These are phyloP conservation scores for Sericinus montela DNA, from an alignment of 2,888 invertebrate species.

Conservation along the genomic window DNA sequence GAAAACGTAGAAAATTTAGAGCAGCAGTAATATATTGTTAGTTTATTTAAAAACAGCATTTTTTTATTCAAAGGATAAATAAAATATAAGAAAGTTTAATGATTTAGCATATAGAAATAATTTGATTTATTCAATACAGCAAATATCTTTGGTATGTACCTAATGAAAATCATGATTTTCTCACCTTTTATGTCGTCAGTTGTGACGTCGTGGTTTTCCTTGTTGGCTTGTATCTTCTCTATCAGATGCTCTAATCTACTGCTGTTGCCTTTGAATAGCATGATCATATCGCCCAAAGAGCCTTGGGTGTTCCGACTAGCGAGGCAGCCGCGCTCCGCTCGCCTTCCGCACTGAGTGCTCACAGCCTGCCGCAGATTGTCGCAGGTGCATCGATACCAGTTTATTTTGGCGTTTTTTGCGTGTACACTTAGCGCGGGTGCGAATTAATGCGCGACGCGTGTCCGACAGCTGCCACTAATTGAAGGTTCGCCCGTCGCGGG, in stretches of 20 bases:
- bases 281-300: slow-evolving; percentile 70
- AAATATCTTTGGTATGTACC: no score
- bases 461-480: slow-evolving; percentile 72
- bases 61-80: no score
- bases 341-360: slow-evolving; percentile 16
- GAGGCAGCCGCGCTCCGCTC: slow-evolving; percentile 49
- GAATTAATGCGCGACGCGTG: slow-evolving; percentile 68
- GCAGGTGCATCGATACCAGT: slow-evolving; percentile 75
- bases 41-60: no score
- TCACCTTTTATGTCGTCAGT: slow-evolving; percentile 76
- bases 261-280: slow-evolving; percentile 94
- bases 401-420: slow-evolving; percentile 68
- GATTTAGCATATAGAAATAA: no score
- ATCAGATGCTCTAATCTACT: slow-evolving; percentile 90
- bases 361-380: slow-evolving; percentile 37
- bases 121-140: no score
- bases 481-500: slow-evolving; percentile 57
- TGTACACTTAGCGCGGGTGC: slow-evolving; percentile 61
- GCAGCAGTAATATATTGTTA: no score
- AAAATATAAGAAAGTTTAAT: no score
- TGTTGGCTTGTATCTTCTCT: slow-evolving; percentile 92
- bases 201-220: slow-evolving; percentile 82
- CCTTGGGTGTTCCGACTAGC: slow-evolving; percentile 23
- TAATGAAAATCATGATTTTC: background rate
- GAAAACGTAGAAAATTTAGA: no score